Evolutionary conservation across 2,797 vertebrate species (phyloP).

Genomic region (Platalea minor): DNA sequence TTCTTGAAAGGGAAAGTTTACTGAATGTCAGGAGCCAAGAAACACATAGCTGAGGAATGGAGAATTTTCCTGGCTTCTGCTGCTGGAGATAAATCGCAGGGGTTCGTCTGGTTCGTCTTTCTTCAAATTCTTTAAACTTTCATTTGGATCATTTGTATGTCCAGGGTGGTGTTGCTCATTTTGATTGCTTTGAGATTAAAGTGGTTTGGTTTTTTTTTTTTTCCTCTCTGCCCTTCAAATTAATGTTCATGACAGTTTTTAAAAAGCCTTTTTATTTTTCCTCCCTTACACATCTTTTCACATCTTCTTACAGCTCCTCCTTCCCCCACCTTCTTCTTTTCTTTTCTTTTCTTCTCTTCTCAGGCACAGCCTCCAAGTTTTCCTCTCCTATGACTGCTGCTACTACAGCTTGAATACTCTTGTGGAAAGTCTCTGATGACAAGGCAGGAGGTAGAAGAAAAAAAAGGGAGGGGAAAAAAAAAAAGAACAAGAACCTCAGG

Average conservation of each 20-base stretch:
- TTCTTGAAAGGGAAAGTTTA: not conserved
- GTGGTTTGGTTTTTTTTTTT: not conserved
- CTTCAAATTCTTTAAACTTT: conserved; percentile 5
- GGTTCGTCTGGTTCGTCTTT: not conserved
- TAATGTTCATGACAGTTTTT: not conserved
- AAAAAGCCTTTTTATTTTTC: conserved; percentile 13
- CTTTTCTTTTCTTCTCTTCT: not conserved
- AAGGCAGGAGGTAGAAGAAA: not conserved
- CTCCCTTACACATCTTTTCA: not conserved
- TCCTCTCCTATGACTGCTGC: not conserved
- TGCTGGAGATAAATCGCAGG: conserved; percentile 7
- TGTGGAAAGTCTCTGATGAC: not conserved
- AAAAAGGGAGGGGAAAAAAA: fast-evolving
- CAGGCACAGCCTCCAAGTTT: not conserved
- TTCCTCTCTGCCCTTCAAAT: not conserved
- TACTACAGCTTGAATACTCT: not conserved
- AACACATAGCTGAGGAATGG: conserved; percentile 18
- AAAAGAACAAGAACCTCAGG: not conserved
- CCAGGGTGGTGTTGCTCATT: not conserved
- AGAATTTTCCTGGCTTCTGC: conserved; percentile 16
- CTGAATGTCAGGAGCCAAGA: not conserved
- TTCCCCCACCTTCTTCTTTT: not conserved
- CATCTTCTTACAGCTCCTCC: not conserved
- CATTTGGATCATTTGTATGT: not conserved
- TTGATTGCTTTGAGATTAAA: conserved; percentile 14